A percentile compares a stretch with the other conserved stretches of the same genome.
These are phyloP conservation scores for Papilio xuthus DNA, from an alignment of 1,140 invertebrate species.

Conservation along the genomic window DNA sequence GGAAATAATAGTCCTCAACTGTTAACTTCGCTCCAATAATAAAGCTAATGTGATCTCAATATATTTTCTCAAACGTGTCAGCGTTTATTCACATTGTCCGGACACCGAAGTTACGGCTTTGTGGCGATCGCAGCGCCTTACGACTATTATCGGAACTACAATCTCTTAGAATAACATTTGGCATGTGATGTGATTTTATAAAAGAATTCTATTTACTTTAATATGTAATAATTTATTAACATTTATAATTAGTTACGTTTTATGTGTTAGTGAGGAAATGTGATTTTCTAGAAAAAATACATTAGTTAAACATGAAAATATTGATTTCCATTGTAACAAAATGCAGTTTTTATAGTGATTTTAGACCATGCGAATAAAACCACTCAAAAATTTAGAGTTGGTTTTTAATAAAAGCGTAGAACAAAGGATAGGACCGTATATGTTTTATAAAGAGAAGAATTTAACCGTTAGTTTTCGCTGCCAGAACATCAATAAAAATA, in stretches of 20 bases:
- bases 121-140: not conserved
- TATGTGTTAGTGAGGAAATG: too few species aligned
- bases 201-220: not conserved
- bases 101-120: not conserved
- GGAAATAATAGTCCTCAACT: not conserved
- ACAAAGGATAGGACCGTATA: not conserved
- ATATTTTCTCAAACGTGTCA: not conserved
- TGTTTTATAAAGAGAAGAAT: too few species aligned
- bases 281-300: too few species aligned
- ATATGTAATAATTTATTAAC: not conserved
- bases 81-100: not conserved
- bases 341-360: not conserved
- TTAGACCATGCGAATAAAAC: not conserved
- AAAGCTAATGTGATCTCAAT: not conserved
- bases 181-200: conserved; percentile 1
- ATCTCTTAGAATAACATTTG: not conserved
- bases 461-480: too few species aligned
- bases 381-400: not conserved
- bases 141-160: not conserved
- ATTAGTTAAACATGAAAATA: not conserved
- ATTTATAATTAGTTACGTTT: too few species aligned
- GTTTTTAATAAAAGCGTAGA: not conserved
- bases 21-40: not conserved
- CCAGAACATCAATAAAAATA: too few species aligned
- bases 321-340: not conserved